phyloP scores from a whole-genome alignment of 2,888 invertebrate species.

The Epinotia ramella region DNA sequence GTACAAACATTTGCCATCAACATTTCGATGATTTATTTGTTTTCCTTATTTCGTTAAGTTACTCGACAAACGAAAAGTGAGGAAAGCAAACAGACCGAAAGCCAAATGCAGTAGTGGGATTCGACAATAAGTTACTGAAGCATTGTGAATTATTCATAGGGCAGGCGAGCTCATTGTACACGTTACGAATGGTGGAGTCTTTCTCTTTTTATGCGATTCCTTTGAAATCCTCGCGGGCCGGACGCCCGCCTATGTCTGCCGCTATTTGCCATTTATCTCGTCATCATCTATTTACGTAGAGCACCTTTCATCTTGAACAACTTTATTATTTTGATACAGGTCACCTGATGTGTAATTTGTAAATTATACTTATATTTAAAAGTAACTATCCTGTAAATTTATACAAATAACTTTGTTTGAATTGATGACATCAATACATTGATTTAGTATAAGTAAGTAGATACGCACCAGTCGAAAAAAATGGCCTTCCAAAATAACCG shows the following conservation, averaged over 20 bases:
- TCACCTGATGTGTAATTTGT: not conserved
- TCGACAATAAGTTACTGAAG: conserved; percentile 61
- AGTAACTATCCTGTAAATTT: not conserved
- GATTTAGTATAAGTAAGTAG: no score
- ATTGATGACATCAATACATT: no score
- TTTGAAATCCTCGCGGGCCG: conserved; percentile 41
- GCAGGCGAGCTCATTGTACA: conserved; percentile 53
- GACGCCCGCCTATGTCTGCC: conserved; percentile 30
- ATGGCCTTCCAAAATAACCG: no score
- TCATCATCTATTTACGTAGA: conserved; percentile 9
- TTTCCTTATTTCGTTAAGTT: conserved; percentile 39
- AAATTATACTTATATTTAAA: not conserved
- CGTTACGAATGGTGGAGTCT: conserved; percentile 41
- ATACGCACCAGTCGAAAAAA: no score
- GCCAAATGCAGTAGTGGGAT: conserved; percentile 58
- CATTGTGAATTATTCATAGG: conserved; percentile 61
- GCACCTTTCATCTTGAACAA: conserved; percentile 6
- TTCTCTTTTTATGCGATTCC: conserved; percentile 48
- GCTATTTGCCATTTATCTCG: conserved; percentile 36
- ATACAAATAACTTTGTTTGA: no score
- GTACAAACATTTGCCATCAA: conserved; percentile 37
- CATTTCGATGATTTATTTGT: conserved; percentile 39
- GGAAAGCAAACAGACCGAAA: conserved; percentile 48
- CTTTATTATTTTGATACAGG: conserved; percentile 4
- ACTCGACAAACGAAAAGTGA: conserved; percentile 44